phyloP scores from a whole-genome alignment of 1,140 invertebrate genomes.

The Hirudo medicinalis region DNA sequence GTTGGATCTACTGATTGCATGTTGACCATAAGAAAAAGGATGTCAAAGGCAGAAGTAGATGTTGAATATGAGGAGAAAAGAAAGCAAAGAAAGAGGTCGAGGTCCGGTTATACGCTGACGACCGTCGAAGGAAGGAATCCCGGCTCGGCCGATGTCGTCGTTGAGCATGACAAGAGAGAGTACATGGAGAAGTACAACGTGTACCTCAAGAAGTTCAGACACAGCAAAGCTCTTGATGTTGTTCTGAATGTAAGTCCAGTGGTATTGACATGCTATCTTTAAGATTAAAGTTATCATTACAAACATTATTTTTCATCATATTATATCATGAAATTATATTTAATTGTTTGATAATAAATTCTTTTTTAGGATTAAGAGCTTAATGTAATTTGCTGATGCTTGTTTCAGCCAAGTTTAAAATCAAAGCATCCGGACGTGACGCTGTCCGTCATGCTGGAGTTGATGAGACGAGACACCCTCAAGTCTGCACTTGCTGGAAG shows the following conservation, averaged over 20 bases:
- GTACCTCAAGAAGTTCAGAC: conserved; percentile 64
- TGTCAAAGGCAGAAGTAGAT: conserved; percentile 38
- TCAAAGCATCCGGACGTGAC: conserved; percentile 54
- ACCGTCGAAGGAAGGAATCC: background rate
- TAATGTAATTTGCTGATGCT: background rate
- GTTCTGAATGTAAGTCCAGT: conserved; percentile 48
- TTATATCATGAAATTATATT: background rate
- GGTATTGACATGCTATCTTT: conserved; percentile 1
- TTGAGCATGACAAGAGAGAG: conserved; percentile 30
- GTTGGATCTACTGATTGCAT: conserved; percentile 84
- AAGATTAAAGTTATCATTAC: background rate
- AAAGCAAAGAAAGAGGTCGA: conserved; percentile 42
- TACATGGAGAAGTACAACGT: conserved; percentile 47
- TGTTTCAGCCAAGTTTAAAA: background rate
- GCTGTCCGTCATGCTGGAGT: conserved; percentile 65
- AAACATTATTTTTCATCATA: conserved; percentile 3
- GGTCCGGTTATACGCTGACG: conserved; percentile 23
- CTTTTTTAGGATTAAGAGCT: too few relatives aligned
- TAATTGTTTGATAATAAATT: background rate
- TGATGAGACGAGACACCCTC: conserved; percentile 41
- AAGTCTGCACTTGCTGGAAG: conserved; percentile 54
- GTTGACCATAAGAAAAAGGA: conserved; percentile 66
- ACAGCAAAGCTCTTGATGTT: conserved; percentile 61
- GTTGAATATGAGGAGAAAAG: conserved; percentile 23
- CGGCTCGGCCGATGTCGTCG: conserved; percentile 28